These are phyloP conservation scores for Cryptoleucopteryx plumbea DNA, from an alignment of 2,113 vertebrate genomes.

Conservation along the genomic window DNA sequence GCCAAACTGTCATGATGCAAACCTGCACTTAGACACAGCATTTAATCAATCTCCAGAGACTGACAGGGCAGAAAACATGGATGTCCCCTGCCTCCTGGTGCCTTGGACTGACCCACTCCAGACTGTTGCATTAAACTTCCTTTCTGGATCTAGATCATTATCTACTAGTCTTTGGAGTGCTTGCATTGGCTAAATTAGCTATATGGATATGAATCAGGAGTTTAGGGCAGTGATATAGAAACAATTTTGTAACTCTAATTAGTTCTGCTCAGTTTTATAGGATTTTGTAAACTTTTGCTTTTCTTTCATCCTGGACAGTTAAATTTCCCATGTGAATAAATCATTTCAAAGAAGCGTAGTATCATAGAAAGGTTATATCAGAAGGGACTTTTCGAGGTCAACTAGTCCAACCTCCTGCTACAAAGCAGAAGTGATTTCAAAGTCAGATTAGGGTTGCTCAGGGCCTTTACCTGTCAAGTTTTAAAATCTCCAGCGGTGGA, in stretches of 20 bases:
- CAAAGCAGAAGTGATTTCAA: conserved; percentile 32
- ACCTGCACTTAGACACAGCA: not conserved
- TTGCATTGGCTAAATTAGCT: not conserved
- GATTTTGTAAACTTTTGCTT: conserved; percentile 3
- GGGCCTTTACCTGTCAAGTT: conserved; percentile 1
- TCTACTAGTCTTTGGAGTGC: not conserved
- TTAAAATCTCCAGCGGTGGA: not conserved
- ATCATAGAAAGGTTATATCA: not conserved
- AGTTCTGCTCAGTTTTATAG: not conserved
- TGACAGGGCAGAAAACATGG: not conserved
- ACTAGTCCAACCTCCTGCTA: not conserved
- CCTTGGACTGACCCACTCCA: not conserved
- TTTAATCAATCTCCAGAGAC: not conserved
- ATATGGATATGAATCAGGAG: not conserved
- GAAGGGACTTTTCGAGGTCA: conserved; percentile 12
- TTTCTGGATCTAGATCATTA: not conserved
- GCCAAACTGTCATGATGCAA: not conserved
- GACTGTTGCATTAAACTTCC: not conserved
- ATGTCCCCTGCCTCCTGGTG: not conserved
- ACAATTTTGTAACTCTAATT: not conserved
- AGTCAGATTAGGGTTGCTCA: not conserved
- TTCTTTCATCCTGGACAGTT: not conserved
- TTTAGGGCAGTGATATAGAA: not conserved
- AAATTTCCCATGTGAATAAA: not conserved
- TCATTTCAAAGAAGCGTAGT: not conserved